Evolutionary conservation across 2,797 vertebrate genomes (phyloP), one percentile per base, ranked within the genome.

Genomic region (Poeciliopsis presidionis): DNA sequence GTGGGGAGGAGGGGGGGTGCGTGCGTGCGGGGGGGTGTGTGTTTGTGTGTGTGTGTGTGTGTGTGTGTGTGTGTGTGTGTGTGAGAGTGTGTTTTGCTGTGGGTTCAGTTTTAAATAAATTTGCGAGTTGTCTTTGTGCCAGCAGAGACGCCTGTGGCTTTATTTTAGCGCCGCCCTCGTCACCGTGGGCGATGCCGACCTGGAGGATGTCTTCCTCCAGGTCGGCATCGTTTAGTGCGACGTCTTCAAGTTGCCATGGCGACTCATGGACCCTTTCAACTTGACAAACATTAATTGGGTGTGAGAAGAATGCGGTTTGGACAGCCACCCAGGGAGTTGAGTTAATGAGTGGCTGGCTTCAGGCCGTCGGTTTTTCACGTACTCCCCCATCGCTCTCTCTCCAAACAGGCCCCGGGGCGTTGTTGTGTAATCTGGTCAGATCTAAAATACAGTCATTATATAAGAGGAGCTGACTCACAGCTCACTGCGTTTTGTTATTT

Each of bases 291-390:
- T 89, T 93, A 89, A 94, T 91, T 91, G 85, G 84, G 85, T 92
- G 89, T 81, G 67, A 57, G 81, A 91, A 84, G 88, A 92, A 93
- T 93, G 88, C 85, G 77, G 84, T 78, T 80, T 91, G 84, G 91
- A 90, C 82, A 85, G 84, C 88, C 91, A 90, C 92, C 89, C 90
- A 85, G 92, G 90, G 88, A 90, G 90, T 72, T 89, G 79, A 84
- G 91, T 94, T 94, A 94, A 94, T 94, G 92, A 94, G 84, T 90
- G 81, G 75, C 86, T 87, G 85, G 82, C 86, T 90, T 77, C 79
- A 77, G 76, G 69, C 86, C 75, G 79, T 85, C 86, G 91, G 86
- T 92, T 91, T 92, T 86, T 76, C 93, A 91, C 80, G 25, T 89
- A 87, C 92, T 87, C 90, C 91, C 89, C 90, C 92, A 2, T 89